A percentile compares a stretch with the other conserved stretches of the same genome.
phyloP scores from a whole-genome alignment of 2,888 invertebrate genomes.

The Tetramorium bicarinatum region DNA sequence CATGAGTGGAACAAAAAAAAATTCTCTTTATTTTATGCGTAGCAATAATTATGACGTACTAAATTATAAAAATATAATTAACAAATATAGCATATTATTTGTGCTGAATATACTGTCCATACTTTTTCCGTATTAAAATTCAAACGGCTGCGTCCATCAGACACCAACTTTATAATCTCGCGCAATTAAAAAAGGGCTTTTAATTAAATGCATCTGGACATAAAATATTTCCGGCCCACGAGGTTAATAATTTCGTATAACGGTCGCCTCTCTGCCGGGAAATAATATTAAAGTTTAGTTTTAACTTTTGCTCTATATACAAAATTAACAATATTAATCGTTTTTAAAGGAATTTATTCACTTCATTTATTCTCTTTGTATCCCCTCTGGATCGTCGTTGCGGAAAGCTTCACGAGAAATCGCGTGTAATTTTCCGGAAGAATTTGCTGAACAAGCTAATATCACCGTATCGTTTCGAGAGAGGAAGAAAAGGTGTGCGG shows the following conservation, averaged over 20 bases:
- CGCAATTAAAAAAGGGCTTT: slow-evolving; percentile 13
- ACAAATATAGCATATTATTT: not conserved
- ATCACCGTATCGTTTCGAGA: not conserved
- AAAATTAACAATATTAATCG: slow-evolving; percentile 1
- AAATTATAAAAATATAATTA: slow-evolving; percentile 5
- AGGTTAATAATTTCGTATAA: slow-evolving; percentile 11
- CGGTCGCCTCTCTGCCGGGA: not conserved
- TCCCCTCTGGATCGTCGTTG: not conserved
- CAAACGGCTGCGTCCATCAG: not conserved
- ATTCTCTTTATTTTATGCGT: not conserved
- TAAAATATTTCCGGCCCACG: not conserved
- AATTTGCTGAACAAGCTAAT: slow-evolving; percentile 38
- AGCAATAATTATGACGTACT: not conserved
- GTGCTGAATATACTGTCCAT: not conserved
- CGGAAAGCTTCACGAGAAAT: not conserved
- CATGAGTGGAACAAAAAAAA: not conserved
- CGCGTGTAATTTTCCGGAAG: slow-evolving; percentile 28
- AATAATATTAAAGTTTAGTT: slow-evolving; percentile 18
- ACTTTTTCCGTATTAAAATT: not conserved
- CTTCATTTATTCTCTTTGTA: not conserved
- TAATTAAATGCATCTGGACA: slow-evolving; percentile 4
- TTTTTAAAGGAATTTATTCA: not conserved
- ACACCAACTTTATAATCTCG: not conserved
- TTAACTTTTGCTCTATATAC: not conserved
- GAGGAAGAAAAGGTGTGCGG: slow-evolving; percentile 1